phyloP scores from a whole-genome alignment of 2,113 vertebrate species.

The Empidonax traillii region DNA sequence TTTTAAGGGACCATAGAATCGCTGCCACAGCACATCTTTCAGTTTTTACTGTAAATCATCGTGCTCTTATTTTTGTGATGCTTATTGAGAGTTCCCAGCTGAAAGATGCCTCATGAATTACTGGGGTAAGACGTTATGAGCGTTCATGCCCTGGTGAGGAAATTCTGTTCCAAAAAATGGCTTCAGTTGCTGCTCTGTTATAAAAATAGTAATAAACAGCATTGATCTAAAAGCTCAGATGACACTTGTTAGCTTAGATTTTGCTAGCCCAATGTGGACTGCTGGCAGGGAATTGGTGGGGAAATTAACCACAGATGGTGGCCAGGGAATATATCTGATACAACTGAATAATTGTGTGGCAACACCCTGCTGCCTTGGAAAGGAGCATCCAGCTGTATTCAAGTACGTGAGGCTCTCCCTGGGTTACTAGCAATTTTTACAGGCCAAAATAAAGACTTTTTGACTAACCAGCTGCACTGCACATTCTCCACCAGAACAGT shows the following conservation, averaged over 20 bases:
- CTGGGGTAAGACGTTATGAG: neutral
- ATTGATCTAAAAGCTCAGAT: neutral
- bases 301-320: neutral
- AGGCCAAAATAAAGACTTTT: neutral
- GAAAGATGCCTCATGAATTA: neutral
- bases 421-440: neutral
- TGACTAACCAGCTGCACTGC: neutral
- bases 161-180: neutral
- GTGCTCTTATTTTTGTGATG: neutral
- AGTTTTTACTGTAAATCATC: neutral
- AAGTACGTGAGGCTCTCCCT: neutral
- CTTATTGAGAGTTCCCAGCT: neutral
- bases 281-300: neutral
- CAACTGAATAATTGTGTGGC: neutral
- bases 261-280: neutral
- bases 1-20: neutral
- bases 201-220: neutral
- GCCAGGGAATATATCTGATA: neutral
- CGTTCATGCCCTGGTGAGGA: neutral
- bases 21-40: neutral
- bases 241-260: neutral
- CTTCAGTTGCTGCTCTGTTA: neutral
- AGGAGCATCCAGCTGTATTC: neutral
- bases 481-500: neutral
- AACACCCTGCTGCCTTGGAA: neutral